Evolutionary conservation across 2,113 vertebrate species (phyloP).

Genomic region (Phylloscopus whistleri): DNA sequence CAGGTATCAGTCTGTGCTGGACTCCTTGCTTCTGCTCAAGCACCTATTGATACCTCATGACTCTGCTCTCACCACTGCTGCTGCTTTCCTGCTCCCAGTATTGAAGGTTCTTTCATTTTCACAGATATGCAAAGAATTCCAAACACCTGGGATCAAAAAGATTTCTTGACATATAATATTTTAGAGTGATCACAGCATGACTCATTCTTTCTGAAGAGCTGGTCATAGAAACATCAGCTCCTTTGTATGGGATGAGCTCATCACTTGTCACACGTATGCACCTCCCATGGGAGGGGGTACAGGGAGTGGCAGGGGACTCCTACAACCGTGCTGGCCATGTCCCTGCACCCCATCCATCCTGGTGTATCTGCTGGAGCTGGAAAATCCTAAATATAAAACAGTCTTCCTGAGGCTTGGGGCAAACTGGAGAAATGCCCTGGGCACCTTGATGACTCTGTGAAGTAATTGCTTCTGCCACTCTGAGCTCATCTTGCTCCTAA

Average conservation of each 20-base stretch:
- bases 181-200: neutral
- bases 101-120: neutral
- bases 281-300: too few species aligned
- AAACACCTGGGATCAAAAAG: neutral
- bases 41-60: neutral
- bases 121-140: neutral
- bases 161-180: neutral
- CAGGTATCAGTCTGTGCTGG: fast-evolving
- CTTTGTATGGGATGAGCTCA: fast-evolving
- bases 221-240: neutral
- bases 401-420: neutral
- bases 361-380: neutral
- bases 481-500: neutral
- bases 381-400: neutral
- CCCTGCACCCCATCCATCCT: fast-evolving
- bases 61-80: neutral
- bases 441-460: neutral
- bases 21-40: neutral
- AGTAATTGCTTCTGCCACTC: neutral
- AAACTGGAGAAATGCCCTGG: neutral
- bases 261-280: fast-evolving
- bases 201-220: neutral
- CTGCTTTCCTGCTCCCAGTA: neutral
- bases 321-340: fast-evolving
- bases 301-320: neutral